Base-by-base conservation (phyloP, 2,888 invertebrate genomes). In the Dendrolimus houi region DNA sequence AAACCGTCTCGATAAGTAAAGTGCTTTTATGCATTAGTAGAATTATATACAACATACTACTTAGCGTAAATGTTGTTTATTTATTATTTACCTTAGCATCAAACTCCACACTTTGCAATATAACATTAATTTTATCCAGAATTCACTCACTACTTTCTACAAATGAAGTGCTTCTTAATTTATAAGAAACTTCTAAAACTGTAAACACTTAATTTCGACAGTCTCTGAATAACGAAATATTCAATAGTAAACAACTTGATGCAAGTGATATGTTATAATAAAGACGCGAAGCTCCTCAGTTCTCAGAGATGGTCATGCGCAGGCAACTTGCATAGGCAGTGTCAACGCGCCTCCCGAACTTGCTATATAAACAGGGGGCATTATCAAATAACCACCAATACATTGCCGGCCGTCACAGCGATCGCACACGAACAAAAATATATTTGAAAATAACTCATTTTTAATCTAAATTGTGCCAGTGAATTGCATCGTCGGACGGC, bases 341-440 rank as follows among this genome's bases (percentile, higher is more conserved):
- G 79, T 69, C 77, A 77, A 75, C 74, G 75, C 70, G 75, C 74
- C 76, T 74, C 70, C 69, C 63, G 66, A 66, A 62, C 71, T 63
- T 65, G 69, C 74, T 89, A 89, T 89, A 89, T 83, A 89, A 87
- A 75, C 77, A 71, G 72, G 71, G 29, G 68, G 70, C 77, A 72
- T 79, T 83, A 83, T 83, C 84, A 81, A 69, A 71, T 78, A 69
- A 72, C 74, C 74, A 79, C 81, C 87, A 89, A 87, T 89, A 85
- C 84, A 83, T 85, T 79, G 84, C 83, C 78, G 81, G 73, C 84
- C 73, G 85, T 82, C 86, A 78, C 74, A 78, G 75, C 82, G 86
- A 72, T 74, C 84, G 79, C 83, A 86, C 81, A 81, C 75, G 65
- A 67, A 47, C 12, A 29, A 29, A 29, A 47, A 12, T 47, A 69